Evolutionary conservation across 2,113 vertebrate genomes (phyloP).

Genomic region (Chlamydotis undulata): DNA sequence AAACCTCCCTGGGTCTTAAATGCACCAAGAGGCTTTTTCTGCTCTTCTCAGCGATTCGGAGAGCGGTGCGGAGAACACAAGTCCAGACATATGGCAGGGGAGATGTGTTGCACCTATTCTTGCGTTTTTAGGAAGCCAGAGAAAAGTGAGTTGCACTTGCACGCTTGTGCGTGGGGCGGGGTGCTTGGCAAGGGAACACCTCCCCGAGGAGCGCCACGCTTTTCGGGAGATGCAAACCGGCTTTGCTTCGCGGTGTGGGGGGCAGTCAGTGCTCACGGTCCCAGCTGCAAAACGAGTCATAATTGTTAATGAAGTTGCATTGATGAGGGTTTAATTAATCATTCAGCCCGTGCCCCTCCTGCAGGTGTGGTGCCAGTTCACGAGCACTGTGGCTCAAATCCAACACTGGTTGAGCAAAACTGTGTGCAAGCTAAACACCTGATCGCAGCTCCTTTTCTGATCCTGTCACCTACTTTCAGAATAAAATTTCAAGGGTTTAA

Average conservation of each 20-base stretch:
- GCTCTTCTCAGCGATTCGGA: neutral
- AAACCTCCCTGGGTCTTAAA: neutral
- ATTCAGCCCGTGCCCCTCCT: neutral
- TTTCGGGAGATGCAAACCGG: neutral
- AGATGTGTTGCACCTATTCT: neutral
- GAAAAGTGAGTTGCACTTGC: neutral
- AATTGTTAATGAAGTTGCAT: neutral
- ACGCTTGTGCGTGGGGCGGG: neutral
- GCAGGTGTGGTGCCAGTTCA: neutral
- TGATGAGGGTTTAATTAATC: neutral
- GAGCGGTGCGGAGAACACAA: neutral
- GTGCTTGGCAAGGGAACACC: neutral
- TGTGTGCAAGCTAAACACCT: neutral
- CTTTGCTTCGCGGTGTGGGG: rapidly evolving
- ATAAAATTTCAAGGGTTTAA: neutral
- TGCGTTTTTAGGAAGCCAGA: neutral
- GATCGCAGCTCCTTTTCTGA: neutral
- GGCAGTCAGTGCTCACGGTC: rapidly evolving
- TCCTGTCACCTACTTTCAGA: neutral
- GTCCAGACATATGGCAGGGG: neutral
- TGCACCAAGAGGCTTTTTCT: neutral
- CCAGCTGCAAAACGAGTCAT: neutral
- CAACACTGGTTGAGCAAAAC: neutral
- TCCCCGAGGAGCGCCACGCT: rapidly evolving
- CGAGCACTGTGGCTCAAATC: neutral